Evolutionary conservation across 2,113 vertebrate genomes (phyloP).

Genomic region (Colossoma macropomum): DNA sequence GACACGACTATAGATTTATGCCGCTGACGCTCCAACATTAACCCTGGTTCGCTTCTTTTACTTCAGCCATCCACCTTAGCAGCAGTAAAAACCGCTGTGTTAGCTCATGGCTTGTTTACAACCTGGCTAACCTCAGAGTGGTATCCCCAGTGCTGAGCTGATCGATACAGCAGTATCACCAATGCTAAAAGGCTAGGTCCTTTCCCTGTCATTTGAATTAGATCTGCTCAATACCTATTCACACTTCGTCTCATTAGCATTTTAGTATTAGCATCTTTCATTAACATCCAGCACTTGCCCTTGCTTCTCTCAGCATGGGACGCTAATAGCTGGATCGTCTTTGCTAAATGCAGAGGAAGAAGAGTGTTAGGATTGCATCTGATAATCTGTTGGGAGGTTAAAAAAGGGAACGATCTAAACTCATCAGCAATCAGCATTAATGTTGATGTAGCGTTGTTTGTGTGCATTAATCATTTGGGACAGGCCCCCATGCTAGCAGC

Average conservation of each 20-base stretch:
- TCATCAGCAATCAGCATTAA: constrained; percentile 77
- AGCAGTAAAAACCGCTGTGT: constrained; percentile 18
- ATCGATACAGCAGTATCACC: constrained; percentile 18
- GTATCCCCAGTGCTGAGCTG: neutral
- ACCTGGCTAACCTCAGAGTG: constrained; percentile 2
- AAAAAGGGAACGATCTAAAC: constrained; percentile 66
- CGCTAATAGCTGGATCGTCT: constrained; percentile 3
- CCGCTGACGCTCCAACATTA: constrained; percentile 48
- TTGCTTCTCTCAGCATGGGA: constrained; percentile 9
- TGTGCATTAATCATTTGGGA: constrained; percentile 79
- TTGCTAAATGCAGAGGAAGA: constrained; percentile 20
- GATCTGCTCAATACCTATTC: neutral
- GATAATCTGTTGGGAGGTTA: constrained; percentile 48
- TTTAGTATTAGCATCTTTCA: constrained; percentile 24
- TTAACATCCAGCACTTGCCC: constrained; percentile 26
- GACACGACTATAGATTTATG: constrained; percentile 50
- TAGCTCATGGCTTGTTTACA: constrained; percentile 33
- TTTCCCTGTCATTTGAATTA: constrained; percentile 16
- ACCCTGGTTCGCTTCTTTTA: constrained; percentile 47
- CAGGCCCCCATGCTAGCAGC: constrained; percentile 62
- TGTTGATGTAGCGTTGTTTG: constrained; percentile 75
- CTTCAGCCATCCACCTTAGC: constrained; percentile 40
- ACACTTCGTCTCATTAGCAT: constrained; percentile 11
- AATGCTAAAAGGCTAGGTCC: neutral
- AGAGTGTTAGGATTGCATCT: neutral